Conservation (phyloP, 2,797 vertebrate genomes). For the Nyctibius grandis region DNA sequence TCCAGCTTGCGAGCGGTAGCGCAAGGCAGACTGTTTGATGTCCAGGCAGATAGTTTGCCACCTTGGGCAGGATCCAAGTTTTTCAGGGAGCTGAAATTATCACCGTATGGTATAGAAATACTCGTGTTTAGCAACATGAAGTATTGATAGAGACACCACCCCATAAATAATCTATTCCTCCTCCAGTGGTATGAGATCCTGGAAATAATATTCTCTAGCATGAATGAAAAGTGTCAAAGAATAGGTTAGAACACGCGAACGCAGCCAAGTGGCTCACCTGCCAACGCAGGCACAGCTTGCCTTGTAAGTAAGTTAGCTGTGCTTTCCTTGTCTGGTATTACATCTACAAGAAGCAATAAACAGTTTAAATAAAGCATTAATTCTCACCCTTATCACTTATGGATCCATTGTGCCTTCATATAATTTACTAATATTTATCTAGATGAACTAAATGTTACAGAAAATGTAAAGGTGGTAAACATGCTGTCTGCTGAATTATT, state of each 20-base stretch:
- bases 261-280: conserved; percentile 25
- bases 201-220: not conserved
- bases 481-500: conserved; percentile 64
- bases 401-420: conserved; percentile 32
- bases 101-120: not conserved
- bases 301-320: conserved; percentile 31
- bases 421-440: conserved; percentile 59
- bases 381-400: conserved; percentile 30
- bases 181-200: not conserved
- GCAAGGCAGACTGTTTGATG: conserved; percentile 43
- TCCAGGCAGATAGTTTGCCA: not conserved
- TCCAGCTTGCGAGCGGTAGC: not conserved
- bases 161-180: conserved; percentile 46
- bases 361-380: conserved; percentile 43
- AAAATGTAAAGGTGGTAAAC: conserved; percentile 60
- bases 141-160: conserved; percentile 36
- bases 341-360: conserved; percentile 33
- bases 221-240: conserved; percentile 44
- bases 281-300: conserved; percentile 1
- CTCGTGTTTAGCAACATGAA: conserved; percentile 1
- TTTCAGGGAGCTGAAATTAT: conserved; percentile 51
- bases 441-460: conserved; percentile 51
- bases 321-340: not conserved
- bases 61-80: conserved; percentile 52
- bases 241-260: not conserved